These are phyloP conservation scores for Dynastes maya DNA, from an alignment of 2,888 invertebrate genomes.

Conservation along the genomic window DNA sequence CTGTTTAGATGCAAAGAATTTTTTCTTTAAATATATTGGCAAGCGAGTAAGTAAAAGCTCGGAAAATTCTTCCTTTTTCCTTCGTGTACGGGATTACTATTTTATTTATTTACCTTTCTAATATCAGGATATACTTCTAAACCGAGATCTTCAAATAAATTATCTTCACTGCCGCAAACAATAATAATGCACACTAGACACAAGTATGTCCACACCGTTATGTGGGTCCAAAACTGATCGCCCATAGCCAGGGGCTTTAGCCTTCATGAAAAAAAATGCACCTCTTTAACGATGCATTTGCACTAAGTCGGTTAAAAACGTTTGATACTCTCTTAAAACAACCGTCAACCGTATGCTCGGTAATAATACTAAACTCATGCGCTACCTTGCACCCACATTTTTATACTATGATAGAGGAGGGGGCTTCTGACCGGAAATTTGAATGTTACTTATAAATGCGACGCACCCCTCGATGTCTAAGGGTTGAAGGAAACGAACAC, in stretches of 20 bases:
- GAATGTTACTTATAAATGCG: conserved; percentile 51
- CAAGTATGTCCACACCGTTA: conserved; percentile 66
- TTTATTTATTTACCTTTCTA: conserved; percentile 65
- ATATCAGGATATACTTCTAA: conserved; percentile 65
- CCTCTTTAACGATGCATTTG: conserved; percentile 60
- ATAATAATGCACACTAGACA: conserved; percentile 61
- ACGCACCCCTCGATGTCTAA: conserved; percentile 49
- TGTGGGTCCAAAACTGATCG: conserved; percentile 64
- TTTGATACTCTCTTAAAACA: conserved; percentile 42
- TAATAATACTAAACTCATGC: conserved; percentile 63
- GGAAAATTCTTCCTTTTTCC: background rate
- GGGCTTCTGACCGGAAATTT: conserved; percentile 60
- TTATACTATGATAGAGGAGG: conserved; percentile 62
- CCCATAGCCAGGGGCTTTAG: conserved; percentile 66
- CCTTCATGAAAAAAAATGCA: conserved; percentile 62
- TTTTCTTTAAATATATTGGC: too few species aligned
- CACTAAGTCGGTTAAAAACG: conserved; percentile 49
- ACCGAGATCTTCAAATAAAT: conserved; percentile 65
- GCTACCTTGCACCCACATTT: conserved; percentile 62
- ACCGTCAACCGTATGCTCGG: conserved; percentile 57
- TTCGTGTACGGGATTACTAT: conserved; percentile 8
- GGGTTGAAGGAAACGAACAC: background rate
- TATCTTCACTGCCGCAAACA: conserved; percentile 59
- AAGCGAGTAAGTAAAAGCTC: background rate
- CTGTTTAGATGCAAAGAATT: conserved; percentile 8